These are phyloP conservation scores for Lutjanus campechanus DNA, from an alignment of 2,797 vertebrate species.

Conservation along the genomic window DNA sequence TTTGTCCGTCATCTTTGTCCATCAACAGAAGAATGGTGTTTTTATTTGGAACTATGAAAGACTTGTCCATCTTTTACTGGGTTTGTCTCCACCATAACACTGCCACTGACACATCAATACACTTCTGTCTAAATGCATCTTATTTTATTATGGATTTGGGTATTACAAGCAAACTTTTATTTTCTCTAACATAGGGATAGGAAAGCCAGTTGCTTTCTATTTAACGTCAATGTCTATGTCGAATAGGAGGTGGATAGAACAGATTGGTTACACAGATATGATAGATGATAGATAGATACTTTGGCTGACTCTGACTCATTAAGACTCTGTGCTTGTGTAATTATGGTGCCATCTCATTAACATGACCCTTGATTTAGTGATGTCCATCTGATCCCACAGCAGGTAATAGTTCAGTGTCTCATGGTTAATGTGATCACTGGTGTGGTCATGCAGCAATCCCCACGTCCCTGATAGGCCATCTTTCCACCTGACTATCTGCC, in stretches of 20 bases:
- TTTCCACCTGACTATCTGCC: conserved; percentile 64
- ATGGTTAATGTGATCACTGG: conserved; percentile 54
- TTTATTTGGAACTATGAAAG: too few species aligned
- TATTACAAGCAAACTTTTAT: neutral
- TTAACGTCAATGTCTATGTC: neutral
- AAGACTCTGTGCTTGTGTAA: conserved; percentile 37
- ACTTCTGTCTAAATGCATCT: too few species aligned
- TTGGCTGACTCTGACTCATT: conserved; percentile 8
- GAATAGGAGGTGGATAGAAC: neutral
- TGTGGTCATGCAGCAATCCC: conserved; percentile 29
- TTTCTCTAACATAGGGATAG: neutral
- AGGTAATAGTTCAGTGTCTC: conserved; percentile 38
- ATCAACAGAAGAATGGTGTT: too few species aligned
- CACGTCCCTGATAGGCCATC: conserved; percentile 30
- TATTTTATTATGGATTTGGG: too few species aligned
- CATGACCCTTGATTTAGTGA: conserved; percentile 38
- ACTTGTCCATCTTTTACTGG: too few species aligned
- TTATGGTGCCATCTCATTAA: conserved; percentile 32
- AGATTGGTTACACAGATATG: neutral
- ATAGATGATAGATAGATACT: neutral
- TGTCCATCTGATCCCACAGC: conserved; percentile 47
- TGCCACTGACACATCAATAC: too few species aligned
- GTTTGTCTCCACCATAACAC: too few species aligned
- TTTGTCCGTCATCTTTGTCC: too few species aligned
- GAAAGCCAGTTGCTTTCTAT: neutral